phyloP scores from a whole-genome alignment of 2,113 vertebrate genomes.

The Mustelus asterias region DNA sequence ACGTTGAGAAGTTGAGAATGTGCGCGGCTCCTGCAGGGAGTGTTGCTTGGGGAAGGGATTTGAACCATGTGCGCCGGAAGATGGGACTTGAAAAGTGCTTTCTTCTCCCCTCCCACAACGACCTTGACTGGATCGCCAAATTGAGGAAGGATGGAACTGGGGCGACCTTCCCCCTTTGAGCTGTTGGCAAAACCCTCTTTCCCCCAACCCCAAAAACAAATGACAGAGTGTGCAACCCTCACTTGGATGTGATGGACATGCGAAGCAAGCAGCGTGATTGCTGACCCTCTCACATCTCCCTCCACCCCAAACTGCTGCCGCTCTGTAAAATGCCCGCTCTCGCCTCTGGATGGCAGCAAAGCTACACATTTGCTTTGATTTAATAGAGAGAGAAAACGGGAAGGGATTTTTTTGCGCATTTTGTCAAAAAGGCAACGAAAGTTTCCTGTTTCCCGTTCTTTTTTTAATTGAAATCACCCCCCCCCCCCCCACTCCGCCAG shows the following conservation, averaged over 20 bases:
- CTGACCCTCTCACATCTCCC: background rate
- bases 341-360: constrained; percentile 31
- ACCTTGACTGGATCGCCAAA: background rate
- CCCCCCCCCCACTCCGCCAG: no score
- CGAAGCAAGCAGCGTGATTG: background rate
- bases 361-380: background rate
- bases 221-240: background rate
- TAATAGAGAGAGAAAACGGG: no score
- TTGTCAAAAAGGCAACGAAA: background rate
- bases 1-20: no score
- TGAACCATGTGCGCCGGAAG: no score
- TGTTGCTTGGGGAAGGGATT: no score
- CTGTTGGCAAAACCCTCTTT: background rate
- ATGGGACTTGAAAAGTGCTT: no score
- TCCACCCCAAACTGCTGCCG: background rate
- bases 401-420: constrained; percentile 3
- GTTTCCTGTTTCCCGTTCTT: background rate
- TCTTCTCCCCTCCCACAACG: background rate
- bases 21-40: no score
- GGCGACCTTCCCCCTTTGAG: background rate
- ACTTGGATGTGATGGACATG: no score
- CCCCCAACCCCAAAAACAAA: no score
- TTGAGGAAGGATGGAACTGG: background rate
- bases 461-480: background rate
- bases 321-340: background rate